These are phyloP conservation scores for Lampris incognitus DNA, from an alignment of 2,113 vertebrate species.

Conservation along the genomic window DNA sequence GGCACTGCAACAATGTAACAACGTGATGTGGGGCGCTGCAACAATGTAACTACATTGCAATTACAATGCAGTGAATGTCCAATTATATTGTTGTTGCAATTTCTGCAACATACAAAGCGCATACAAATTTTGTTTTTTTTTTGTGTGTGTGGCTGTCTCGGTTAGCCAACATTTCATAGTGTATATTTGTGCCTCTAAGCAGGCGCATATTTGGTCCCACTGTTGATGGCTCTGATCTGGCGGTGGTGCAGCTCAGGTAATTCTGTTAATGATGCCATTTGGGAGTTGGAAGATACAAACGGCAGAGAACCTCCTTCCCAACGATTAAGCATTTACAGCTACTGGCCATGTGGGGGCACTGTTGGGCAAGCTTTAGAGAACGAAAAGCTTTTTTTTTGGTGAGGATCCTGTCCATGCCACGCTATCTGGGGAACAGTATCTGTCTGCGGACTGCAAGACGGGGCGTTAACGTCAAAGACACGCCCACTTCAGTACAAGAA, in stretches of 20 bases:
- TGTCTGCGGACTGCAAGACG: too few relatives aligned
- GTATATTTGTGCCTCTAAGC: slow-evolving; percentile 2
- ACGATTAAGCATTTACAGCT: slow-evolving; percentile 24
- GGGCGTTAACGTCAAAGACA: too few relatives aligned
- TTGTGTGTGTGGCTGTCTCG: neutral
- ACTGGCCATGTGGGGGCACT: slow-evolving; percentile 64
- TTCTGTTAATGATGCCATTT: slow-evolving; percentile 44
- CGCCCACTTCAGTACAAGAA: too few relatives aligned
- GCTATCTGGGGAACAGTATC: too few relatives aligned
- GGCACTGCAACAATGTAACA: too few relatives aligned
- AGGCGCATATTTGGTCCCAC: neutral
- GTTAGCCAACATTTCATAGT: neutral
- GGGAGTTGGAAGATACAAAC: slow-evolving; percentile 41
- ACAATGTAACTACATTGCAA: too few relatives aligned
- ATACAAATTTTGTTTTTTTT: too few relatives aligned
- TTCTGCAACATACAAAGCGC: too few relatives aligned
- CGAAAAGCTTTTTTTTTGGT: slow-evolving; percentile 8
- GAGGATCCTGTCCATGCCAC: neutral
- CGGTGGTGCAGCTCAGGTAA: slow-evolving; percentile 26
- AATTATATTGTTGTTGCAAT: too few relatives aligned
- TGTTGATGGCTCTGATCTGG: slow-evolving; percentile 10
- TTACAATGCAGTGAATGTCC: too few relatives aligned
- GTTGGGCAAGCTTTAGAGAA: slow-evolving; percentile 26
- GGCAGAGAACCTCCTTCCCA: slow-evolving; percentile 7
- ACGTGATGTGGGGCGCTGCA: too few relatives aligned